phyloP scores from a whole-genome alignment of 2,797 vertebrate genomes.

The Pseudochirops corinnae region DNA sequence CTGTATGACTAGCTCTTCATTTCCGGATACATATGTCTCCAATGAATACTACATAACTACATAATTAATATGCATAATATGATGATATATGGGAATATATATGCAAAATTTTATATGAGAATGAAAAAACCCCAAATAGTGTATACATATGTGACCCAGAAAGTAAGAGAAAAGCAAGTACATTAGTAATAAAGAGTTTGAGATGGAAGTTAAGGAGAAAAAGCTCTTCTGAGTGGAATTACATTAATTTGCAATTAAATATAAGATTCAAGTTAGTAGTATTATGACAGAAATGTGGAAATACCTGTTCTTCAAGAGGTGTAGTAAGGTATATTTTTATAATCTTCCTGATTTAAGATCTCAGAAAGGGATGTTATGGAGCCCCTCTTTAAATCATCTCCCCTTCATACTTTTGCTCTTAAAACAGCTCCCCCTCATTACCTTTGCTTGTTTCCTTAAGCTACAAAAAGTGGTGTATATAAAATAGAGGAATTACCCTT shows the following conservation, averaged over 20 bases:
- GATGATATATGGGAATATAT: not conserved
- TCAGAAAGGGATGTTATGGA: not conserved
- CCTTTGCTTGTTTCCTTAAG: not conserved
- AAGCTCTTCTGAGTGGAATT: too few species aligned
- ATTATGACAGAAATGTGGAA: too few species aligned
- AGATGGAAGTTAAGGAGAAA: too few species aligned
- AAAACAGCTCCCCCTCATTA: not conserved
- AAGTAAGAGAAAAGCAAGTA: too few species aligned
- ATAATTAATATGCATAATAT: not conserved
- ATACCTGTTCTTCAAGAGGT: too few species aligned
- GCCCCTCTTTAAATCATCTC: too few species aligned
- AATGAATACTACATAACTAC: not conserved
- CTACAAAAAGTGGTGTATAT: not conserved
- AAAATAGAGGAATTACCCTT: not conserved
- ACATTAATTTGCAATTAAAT: too few species aligned
- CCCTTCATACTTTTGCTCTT: not conserved
- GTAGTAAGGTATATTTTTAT: too few species aligned
- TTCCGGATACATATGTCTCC: not conserved
- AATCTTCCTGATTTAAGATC: not conserved
- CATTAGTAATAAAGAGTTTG: too few species aligned
- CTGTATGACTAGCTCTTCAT: not conserved
- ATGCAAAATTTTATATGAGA: not conserved
- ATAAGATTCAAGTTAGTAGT: too few species aligned
- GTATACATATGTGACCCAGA: not conserved
- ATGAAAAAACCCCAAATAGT: not conserved